phyloP scores from a whole-genome alignment of 2,113 vertebrate species.

The Zapornia atra region DNA sequence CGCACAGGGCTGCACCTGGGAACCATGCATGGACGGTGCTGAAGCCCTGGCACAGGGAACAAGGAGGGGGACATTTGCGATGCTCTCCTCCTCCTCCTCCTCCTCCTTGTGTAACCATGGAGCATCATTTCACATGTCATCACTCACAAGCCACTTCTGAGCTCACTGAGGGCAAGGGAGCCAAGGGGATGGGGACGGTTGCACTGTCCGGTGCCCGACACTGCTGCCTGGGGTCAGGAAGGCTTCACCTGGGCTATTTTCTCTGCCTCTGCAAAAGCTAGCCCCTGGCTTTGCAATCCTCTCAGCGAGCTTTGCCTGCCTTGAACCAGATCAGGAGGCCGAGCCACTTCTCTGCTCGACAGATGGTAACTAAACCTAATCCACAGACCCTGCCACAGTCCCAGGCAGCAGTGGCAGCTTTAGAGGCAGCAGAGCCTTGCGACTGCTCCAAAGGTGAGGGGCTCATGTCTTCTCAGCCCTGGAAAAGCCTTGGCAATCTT shows the following conservation, averaged over 20 bases:
- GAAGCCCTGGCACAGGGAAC: neutral
- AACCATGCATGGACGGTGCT: accelerated
- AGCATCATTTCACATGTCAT: accelerated
- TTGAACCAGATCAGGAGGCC: conserved; percentile 13
- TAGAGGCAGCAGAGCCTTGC: neutral
- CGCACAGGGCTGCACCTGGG: neutral
- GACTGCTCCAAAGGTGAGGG: neutral
- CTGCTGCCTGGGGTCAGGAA: neutral
- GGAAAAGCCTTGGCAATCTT: neutral
- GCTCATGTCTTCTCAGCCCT: neutral
- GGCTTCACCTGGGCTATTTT: neutral
- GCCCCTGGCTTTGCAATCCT: neutral
- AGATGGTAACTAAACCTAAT: conserved; percentile 36
- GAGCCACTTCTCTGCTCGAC: neutral
- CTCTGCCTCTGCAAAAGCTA: neutral
- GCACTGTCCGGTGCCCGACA: too few relatives aligned
- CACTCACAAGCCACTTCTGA: neutral
- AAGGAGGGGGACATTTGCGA: accelerated
- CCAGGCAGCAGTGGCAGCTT: neutral
- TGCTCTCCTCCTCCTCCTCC: neutral
- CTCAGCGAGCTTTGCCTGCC: conserved; percentile 14
- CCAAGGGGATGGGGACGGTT: neutral
- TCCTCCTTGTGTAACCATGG: neutral
- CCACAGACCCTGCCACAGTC: neutral
- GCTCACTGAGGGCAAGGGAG: accelerated